Base-by-base conservation (phyloP, 2,888 invertebrate genomes). In the Stomorhina lunata region DNA sequence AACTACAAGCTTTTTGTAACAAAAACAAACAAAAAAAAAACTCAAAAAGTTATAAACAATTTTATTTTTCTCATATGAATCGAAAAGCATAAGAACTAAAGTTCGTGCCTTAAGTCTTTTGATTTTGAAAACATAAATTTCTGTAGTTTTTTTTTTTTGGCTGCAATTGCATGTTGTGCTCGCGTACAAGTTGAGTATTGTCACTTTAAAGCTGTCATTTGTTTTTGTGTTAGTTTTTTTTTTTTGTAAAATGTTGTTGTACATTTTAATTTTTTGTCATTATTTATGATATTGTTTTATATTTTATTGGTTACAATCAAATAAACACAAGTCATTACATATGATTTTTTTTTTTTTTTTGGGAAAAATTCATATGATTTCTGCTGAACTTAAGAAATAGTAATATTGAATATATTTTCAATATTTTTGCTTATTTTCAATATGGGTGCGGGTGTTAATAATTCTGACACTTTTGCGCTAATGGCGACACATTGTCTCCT, bases 371-470 rank as follows among this genome's bases (percentile, higher is more conserved):
- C n/a, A n/a, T n/a, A 78, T 71, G 69, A 65, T 15, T 63, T 55
- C 12, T 27, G 15, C 27, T 43, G 63, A 43, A 61, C 32, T 48
- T 59, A 25, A 34, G 37, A n/a, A 53, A 12, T 34, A 32, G 45
- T 34, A 10, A 0, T 40, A 29, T 34, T 34, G 4, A 7, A 15
- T 40, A 25, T 55, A 50, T 43, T 55, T 37, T 20, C n/a, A n/a
- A n/a, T 43, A 5, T 61, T 20, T 17, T 25, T 20, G 5, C 40
- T 37, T 15, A 29, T 37, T 71, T 37, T n/a, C n/a, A n/a, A n/a
- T n/a, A n/a, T 81, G 81, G 84, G 84, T 75, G 84, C 84, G 82
- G 84, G 84, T 80, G 84, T 80, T 80, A 73, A 82, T 75, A 81
- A 78, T 82, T 82, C 71, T 78, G 77, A 82, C 80, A 82, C 75